A percentile compares a stretch with the other conserved stretches of the same genome.
Conservation (phyloP, 2,888 invertebrate species). For the Ypsolopha sequella region DNA sequence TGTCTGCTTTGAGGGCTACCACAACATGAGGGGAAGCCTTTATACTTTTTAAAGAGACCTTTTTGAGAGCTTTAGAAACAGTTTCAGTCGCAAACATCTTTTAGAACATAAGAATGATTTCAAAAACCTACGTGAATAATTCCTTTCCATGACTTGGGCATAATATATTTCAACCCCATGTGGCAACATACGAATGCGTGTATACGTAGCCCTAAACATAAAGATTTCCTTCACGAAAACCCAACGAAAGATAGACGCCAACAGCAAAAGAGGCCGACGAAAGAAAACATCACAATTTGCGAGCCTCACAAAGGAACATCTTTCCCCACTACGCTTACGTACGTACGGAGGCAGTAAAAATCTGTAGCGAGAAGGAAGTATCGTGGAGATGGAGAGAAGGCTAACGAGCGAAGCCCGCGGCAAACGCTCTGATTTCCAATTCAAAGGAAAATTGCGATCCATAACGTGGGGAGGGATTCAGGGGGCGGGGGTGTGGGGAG, state of each 20-base stretch:
- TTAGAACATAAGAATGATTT: not conserved
- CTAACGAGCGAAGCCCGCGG: conserved; percentile 59
- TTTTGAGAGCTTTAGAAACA: not conserved
- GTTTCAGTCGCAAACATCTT: not conserved
- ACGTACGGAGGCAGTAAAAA: conserved; percentile 44
- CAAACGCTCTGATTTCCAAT: conserved; percentile 70
- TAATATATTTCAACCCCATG: no score
- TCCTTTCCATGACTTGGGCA: no score
- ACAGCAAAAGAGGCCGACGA: conserved; percentile 21
- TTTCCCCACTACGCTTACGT: conserved; percentile 27
- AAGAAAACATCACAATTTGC: conserved; percentile 43
- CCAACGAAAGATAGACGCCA: not conserved
- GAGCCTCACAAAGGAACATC: conserved; percentile 43
- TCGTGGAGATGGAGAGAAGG: conserved; percentile 55
- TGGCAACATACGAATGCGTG: no score
- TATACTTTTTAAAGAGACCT: not conserved
- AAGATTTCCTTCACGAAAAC: not conserved
- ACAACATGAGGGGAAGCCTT: no score
- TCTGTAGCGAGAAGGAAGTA: conserved; percentile 48
- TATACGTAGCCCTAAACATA: not conserved
- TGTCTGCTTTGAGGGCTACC: not conserved
- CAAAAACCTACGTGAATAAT: no score
- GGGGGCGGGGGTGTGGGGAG: conserved; percentile 28
- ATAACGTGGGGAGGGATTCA: conserved; percentile 48
- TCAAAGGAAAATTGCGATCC: conserved; percentile 73